Evolutionary conservation across 2,113 vertebrate species (phyloP).

Genomic region (Mustelus asterias): DNA sequence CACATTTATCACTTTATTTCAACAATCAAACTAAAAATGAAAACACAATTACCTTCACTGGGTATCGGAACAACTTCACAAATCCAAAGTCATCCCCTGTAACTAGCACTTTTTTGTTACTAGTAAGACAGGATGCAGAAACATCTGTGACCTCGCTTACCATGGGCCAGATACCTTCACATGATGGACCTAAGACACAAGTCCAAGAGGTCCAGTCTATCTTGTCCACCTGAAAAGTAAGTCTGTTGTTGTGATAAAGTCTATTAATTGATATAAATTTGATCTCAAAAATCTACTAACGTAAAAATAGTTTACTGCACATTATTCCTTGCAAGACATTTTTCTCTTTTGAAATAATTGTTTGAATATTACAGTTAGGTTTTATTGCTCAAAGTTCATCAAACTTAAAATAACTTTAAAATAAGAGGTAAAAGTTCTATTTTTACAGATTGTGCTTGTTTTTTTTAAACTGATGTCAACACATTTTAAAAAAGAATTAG

Average conservation of each 20-base stretch:
- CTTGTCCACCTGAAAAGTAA: slow-evolving; percentile 75
- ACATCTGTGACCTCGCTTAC: slow-evolving; percentile 90
- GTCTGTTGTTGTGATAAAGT: background rate
- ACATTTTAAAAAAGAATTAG: background rate
- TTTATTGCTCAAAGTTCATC: background rate
- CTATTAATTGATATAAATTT: background rate
- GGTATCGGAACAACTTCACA: slow-evolving; percentile 91
- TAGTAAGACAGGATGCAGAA: slow-evolving; percentile 80
- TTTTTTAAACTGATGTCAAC: background rate
- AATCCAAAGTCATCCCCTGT: slow-evolving; percentile 97
- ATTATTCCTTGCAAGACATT: background rate
- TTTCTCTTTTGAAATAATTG: background rate
- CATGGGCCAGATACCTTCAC: slow-evolving; percentile 90
- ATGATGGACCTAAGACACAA: slow-evolving; percentile 82
- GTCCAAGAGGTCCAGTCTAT: slow-evolving; percentile 94
- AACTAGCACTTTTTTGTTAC: slow-evolving; percentile 77
- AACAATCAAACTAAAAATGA: background rate
- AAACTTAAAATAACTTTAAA: background rate
- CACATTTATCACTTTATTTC: background rate
- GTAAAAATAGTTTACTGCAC: background rate
- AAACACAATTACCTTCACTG: slow-evolving; percentile 75
- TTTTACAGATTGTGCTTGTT: background rate
- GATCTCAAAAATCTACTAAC: background rate
- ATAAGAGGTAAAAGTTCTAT: background rate
- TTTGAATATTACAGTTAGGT: background rate